Conservation (phyloP, 2,888 invertebrate species). For the Drosophila cracens region DNA sequence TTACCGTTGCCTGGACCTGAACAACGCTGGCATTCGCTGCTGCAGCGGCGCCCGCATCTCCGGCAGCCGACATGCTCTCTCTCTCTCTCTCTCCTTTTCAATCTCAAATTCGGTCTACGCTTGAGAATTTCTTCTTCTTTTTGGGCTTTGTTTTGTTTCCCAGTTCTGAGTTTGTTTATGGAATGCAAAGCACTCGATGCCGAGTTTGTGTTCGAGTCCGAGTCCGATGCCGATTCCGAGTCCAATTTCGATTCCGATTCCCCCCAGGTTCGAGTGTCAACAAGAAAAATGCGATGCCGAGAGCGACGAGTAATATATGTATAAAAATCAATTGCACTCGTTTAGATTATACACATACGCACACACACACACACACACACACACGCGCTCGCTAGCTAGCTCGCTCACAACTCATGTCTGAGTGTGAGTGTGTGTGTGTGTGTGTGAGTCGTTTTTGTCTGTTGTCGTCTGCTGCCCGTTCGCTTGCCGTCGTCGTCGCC, state of each 20-base stretch:
- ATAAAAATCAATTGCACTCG: slow-evolving; percentile 67
- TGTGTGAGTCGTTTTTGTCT: slow-evolving; percentile 52
- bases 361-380: slow-evolving; percentile 18
- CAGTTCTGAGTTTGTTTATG: slow-evolving; percentile 51
- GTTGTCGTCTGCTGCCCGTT: slow-evolving; percentile 31
- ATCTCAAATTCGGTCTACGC: not conserved
- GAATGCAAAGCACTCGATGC: slow-evolving; percentile 41
- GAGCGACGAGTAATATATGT: slow-evolving; percentile 45
- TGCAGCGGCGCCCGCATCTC: slow-evolving; percentile 48
- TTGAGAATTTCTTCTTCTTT: slow-evolving; percentile 4
- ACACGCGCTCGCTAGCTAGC: slow-evolving; percentile 23
- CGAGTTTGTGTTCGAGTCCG: slow-evolving; percentile 7
- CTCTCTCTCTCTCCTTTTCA: not conserved
- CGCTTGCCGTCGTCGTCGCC: slow-evolving; percentile 12
- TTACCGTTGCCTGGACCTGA: slow-evolving; percentile 47
- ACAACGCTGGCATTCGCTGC: slow-evolving; percentile 43
- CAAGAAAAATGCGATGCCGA: slow-evolving; percentile 27
- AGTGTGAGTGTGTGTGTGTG: slow-evolving; percentile 23
- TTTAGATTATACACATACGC: slow-evolving; percentile 57
- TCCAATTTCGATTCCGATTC: slow-evolving; percentile 33
- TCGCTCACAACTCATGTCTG: slow-evolving; percentile 21
- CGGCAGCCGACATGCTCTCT: slow-evolving; percentile 52
- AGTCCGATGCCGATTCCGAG: slow-evolving; percentile 22
- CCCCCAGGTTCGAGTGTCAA: slow-evolving; percentile 15
- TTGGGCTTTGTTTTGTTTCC: slow-evolving; percentile 18